A percentile compares a stretch with the other conserved stretches of the same genome.
Evolutionary conservation across 2,113 vertebrate species (phyloP).

Genomic region (Seriola aureovittata): DNA sequence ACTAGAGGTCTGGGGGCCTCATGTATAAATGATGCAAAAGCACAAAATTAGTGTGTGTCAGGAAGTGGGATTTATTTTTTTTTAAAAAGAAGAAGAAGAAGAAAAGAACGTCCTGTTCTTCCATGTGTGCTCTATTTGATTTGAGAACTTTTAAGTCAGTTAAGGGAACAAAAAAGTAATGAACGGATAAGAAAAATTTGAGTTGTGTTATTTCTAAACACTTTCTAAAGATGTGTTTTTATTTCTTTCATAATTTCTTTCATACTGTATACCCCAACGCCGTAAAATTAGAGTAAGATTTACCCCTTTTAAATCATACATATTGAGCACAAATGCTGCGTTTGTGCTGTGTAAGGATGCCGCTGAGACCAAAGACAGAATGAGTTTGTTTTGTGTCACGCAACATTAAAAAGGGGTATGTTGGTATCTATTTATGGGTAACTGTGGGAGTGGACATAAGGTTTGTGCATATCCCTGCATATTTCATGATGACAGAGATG

Average conservation of each 20-base stretch:
- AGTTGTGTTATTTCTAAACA: neutral
- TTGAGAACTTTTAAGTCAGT: neutral
- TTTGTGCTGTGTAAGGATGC: neutral
- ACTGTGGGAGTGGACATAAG: neutral
- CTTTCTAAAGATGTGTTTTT: neutral
- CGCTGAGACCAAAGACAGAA: neutral
- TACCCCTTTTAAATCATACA: neutral
- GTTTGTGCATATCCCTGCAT: neutral
- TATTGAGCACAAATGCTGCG: neutral
- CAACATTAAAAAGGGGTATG: neutral
- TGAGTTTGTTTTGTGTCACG: neutral
- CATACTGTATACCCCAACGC: neutral
- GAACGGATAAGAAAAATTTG: neutral
- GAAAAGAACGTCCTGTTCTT: neutral
- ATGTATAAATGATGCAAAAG: slow-evolving; percentile 35
- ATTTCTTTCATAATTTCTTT: neutral
- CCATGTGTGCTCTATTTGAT: neutral
- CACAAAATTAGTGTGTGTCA: neutral
- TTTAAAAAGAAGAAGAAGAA: neutral
- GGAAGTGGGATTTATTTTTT: neutral
- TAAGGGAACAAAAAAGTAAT: neutral
- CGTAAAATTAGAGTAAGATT: neutral
- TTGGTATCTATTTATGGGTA: neutral
- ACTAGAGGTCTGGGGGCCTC: slow-evolving; percentile 28
- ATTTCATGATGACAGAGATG: neutral